These are phyloP conservation scores for Aphodius granarius DNA, from an alignment of 2,888 invertebrate species.

Conservation along the genomic window DNA sequence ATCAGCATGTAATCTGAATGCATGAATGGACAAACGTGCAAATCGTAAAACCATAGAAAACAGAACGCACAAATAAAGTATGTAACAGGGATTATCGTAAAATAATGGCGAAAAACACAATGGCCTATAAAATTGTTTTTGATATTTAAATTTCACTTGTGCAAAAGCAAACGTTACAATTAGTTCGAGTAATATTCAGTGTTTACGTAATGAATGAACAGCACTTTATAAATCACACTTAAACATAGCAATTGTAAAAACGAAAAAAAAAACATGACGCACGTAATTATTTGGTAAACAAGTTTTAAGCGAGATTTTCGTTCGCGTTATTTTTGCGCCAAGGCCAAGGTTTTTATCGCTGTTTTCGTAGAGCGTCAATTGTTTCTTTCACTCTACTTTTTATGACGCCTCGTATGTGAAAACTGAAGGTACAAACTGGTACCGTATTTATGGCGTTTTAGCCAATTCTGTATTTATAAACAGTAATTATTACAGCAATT, in stretches of 20 bases:
- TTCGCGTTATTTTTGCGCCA: not conserved
- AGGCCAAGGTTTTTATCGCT: not conserved
- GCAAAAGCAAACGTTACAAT: not conserved
- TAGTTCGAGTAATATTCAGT: not conserved
- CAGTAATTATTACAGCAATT: no score
- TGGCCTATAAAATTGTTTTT: not conserved
- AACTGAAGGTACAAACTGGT: not conserved
- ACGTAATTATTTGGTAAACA: not conserved
- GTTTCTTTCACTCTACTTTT: not conserved
- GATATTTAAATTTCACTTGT: not conserved
- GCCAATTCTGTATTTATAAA: no score
- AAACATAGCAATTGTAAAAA: not conserved
- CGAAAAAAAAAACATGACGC: not conserved
- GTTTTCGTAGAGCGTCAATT: not conserved
- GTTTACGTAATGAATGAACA: not conserved
- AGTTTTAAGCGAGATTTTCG: not conserved
- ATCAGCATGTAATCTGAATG: not conserved
- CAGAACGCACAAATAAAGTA: not conserved
- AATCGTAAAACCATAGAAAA: not conserved
- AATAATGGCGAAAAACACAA: not conserved
- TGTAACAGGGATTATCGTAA: not conserved
- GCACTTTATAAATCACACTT: not conserved
- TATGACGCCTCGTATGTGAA: not conserved
- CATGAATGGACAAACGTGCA: not conserved
- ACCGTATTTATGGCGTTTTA: not conserved